Evolutionary conservation across 2,797 vertebrate species (phyloP).

Genomic region (Enteromius fasciolatus): DNA sequence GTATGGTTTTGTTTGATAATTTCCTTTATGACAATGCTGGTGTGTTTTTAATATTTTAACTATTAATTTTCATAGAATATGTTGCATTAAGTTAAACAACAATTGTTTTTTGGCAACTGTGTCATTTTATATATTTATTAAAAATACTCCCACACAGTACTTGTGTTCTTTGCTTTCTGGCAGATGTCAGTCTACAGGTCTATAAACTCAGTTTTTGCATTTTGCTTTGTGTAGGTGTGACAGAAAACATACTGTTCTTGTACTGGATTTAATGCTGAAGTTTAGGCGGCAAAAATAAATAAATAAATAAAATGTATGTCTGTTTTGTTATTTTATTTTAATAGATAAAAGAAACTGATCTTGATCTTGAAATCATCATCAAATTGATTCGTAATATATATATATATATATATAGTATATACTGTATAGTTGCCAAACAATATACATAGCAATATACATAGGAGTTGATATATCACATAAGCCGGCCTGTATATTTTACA

Average conservation of each 20-base stretch:
- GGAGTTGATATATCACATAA: neutral
- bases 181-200: neutral
- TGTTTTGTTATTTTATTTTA: neutral
- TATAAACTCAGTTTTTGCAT: neutral
- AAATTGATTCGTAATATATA: too few relatives aligned
- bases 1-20: neutral
- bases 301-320: neutral
- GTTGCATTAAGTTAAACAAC: neutral
- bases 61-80: neutral
- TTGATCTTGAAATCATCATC: too few relatives aligned
- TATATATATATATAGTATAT: neutral
- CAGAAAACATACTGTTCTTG: neutral
- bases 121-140: neutral
- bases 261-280: neutral
- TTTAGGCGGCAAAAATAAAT: neutral
- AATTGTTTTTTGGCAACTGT: neutral
- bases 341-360: neutral
- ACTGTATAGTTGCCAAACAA: neutral
- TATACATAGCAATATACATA: neutral
- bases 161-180: neutral
- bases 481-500: neutral
- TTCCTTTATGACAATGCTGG: neutral
- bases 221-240: neutral
- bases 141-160: constrained; percentile 13
- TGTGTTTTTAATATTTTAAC: neutral